Base-by-base conservation (phyloP, 53 echinoderm and acorn worm species). In the Mesocentrotus franciscanus region DNA sequence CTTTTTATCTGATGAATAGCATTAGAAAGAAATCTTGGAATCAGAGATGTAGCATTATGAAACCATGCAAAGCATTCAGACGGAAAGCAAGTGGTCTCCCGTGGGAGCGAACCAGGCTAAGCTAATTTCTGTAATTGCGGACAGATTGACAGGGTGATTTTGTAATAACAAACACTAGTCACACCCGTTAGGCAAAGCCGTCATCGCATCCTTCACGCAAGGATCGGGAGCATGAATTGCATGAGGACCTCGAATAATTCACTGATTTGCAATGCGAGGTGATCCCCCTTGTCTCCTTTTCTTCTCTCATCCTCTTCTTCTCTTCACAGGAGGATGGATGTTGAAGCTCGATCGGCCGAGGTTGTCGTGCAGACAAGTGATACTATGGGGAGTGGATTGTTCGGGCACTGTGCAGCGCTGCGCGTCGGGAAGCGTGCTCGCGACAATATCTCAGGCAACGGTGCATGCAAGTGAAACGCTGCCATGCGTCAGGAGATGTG, bases 121-220 rank as follows among this genome's bases (percentile, higher is more conserved):
- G 95, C 85, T 94, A 85, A 94, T 94, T 94, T 94, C 95, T 94
- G 95, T 94, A 94, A 94, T 94, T 94, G 95, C 87, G 27, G 95
- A 85, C 95, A 94, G 95, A 94, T 94, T 94, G 95, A 94, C 95
- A 94, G 87, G 95, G 68, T 66, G 95, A 94, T 94, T 94, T 94
- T 61, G 91, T 55, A 85, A 94, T 94, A 94, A 94, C 95, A 94
- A 94, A 94, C 95, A 87, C 95, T 32, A 66, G 94, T 93, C 94
- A 93, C 83, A 93, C 66, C 94, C 94, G 56, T n/a, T 83, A 61
- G 94, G 94, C 83, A 93, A 61, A 78, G 94, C 83, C 76, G 94
- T 57, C 94, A 91, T 66, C 24, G 1, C 39, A 58, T 91, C 91
- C 62, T 20, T 29, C 87, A 58, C 22, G 91, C 91, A 56, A 42